A percentile compares a stretch with the other conserved stretches of the same genome.
phyloP scores from a whole-genome alignment of 2,888 invertebrate species.

The Leptinotarsa rubiginosa region DNA sequence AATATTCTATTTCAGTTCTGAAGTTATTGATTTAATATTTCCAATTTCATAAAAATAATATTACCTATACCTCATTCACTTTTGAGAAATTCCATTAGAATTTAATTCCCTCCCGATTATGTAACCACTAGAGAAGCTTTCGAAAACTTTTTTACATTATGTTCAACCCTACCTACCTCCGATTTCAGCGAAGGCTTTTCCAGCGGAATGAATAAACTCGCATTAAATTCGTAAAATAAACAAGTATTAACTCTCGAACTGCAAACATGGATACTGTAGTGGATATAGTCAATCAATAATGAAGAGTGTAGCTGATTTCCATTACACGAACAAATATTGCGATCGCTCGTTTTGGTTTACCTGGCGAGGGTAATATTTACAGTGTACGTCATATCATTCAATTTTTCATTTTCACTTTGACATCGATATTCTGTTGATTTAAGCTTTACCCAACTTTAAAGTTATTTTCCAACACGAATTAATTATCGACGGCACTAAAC shows the following conservation, averaged over 20 bases:
- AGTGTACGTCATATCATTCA: conserved; percentile 16
- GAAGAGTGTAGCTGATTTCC: conserved; percentile 19
- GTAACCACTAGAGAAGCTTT: neutral
- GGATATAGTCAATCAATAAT: conserved; percentile 3
- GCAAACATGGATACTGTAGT: conserved; percentile 13
- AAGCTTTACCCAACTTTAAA: no score
- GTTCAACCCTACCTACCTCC: neutral
- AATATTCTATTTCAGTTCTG: no score
- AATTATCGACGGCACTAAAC: no score
- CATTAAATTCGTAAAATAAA: conserved; percentile 2
- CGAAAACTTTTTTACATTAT: neutral
- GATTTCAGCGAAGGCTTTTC: neutral
- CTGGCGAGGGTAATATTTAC: conserved; percentile 14
- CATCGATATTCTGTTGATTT: conserved; percentile 2
- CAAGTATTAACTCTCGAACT: conserved; percentile 8
- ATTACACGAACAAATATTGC: conserved; percentile 20
- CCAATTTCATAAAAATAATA: no score
- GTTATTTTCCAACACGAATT: no score
- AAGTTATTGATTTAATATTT: no score
- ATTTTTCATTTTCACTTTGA: conserved; percentile 10
- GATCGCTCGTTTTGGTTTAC: conserved; percentile 19
- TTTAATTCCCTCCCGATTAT: neutral
- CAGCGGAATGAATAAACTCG: neutral
- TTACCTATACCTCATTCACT: neutral
- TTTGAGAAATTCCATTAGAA: neutral